phyloP scores from a whole-genome alignment of 2,113 vertebrate species.

The Porphyrio hochstetteri region DNA sequence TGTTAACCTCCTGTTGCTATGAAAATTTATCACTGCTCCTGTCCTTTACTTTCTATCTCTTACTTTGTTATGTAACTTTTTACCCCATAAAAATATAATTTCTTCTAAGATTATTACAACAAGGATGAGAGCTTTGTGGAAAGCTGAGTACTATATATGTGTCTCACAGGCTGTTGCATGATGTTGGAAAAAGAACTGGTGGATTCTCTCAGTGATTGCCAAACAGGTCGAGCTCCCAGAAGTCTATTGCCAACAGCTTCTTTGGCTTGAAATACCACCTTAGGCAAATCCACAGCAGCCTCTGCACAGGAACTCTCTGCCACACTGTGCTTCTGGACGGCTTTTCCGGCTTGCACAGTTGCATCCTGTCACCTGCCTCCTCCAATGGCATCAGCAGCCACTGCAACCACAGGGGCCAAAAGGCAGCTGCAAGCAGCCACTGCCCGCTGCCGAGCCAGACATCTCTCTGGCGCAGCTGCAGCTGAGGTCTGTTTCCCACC shows the following conservation, averaged over 20 bases:
- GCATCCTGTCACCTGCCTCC: background rate
- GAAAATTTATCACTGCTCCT: background rate
- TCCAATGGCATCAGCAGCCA: background rate
- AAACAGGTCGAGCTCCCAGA: accelerated
- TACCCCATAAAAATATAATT: background rate
- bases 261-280: background rate
- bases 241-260: background rate
- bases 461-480: background rate
- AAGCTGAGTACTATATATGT: accelerated
- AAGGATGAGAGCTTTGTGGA: accelerated
- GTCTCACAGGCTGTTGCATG: background rate
- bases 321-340: accelerated
- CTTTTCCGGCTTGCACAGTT: background rate
- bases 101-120: background rate
- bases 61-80: background rate
- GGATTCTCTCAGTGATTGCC: background rate
- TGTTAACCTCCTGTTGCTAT: background rate
- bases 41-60: background rate
- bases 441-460: background rate
- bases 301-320: background rate
- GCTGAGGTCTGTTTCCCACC: background rate
- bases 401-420: background rate
- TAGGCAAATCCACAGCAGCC: background rate
- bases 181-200: background rate
- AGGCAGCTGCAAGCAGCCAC: background rate